A percentile compares a stretch with the other conserved stretches of the same genome.
Evolutionary conservation across 2,113 vertebrate genomes (phyloP).

Genomic region (Calypte anna): DNA sequence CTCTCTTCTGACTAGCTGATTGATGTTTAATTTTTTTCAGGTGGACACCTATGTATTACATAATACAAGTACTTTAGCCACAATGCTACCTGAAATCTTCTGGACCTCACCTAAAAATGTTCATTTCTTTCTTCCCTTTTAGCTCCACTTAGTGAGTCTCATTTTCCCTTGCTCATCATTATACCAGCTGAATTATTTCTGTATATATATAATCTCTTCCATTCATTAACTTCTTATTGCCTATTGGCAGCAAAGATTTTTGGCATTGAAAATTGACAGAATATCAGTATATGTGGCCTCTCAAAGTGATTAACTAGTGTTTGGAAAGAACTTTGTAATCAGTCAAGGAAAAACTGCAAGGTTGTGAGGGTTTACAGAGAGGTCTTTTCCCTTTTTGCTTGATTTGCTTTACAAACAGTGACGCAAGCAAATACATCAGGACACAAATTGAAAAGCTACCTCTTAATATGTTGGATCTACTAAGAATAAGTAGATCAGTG

Average conservation of each 20-base stretch:
- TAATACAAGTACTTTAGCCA: not conserved
- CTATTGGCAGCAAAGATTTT: constrained; percentile 7
- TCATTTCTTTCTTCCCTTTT: not conserved
- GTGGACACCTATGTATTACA: not conserved
- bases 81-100: not conserved
- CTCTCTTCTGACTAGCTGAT: not conserved
- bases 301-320: not conserved
- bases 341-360: constrained; percentile 27
- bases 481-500: not conserved
- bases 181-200: constrained; percentile 19
- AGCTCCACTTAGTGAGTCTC: not conserved
- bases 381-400: not conserved
- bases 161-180: constrained; percentile 15
- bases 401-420: constrained; percentile 17
- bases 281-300: not conserved
- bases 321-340: constrained; percentile 19
- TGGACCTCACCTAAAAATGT: not conserved
- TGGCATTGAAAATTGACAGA: not conserved
- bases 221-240: constrained; percentile 4
- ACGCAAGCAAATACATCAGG: not conserved
- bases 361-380: not conserved
- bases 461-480: not conserved
- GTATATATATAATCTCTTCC: not conserved
- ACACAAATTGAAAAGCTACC: not conserved
- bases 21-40: not conserved